phyloP scores from a whole-genome alignment of 1,140 invertebrate genomes.

The Hirudo medicinalis region DNA sequence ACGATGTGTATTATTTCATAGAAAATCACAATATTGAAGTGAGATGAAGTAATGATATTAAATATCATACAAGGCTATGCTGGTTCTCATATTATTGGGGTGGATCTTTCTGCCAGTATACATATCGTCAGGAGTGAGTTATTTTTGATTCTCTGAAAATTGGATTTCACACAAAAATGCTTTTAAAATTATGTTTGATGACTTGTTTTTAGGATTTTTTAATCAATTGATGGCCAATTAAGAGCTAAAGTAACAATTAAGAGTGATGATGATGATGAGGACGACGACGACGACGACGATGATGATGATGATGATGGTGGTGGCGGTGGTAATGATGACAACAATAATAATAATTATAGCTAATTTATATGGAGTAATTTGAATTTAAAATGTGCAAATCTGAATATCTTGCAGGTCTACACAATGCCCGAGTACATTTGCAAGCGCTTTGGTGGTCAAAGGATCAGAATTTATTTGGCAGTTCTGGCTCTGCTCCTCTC shows the following conservation, averaged over 20 bases:
- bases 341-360: background rate
- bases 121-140: constrained; percentile 37
- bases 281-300: background rate
- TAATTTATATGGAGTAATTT: background rate
- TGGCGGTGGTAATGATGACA: background rate
- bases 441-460: constrained; percentile 47
- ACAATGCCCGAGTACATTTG: constrained; percentile 52
- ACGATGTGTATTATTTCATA: background rate
- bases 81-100: constrained; percentile 33
- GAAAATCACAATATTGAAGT: background rate
- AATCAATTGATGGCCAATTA: too few relatives aligned
- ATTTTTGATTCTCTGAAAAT: background rate
- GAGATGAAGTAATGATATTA: background rate
- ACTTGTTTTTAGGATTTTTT: background rate
- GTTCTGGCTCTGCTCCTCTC: constrained; percentile 48
- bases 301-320: background rate
- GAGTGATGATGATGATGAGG: background rate
- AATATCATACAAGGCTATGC: constrained; percentile 32
- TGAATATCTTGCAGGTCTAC: constrained; percentile 38
- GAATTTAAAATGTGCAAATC: constrained; percentile 5
- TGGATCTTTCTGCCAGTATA: constrained; percentile 38
- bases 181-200: background rate
- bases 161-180: background rate
- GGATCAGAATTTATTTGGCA: constrained; percentile 48
- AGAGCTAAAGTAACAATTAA: too few relatives aligned